Percentiles rank a stretch among this genome's conserved stretches.
These are phyloP conservation scores for Rhyacophila brunnea DNA, from an alignment of 1,140 invertebrate genomes.

Conservation along the genomic window DNA sequence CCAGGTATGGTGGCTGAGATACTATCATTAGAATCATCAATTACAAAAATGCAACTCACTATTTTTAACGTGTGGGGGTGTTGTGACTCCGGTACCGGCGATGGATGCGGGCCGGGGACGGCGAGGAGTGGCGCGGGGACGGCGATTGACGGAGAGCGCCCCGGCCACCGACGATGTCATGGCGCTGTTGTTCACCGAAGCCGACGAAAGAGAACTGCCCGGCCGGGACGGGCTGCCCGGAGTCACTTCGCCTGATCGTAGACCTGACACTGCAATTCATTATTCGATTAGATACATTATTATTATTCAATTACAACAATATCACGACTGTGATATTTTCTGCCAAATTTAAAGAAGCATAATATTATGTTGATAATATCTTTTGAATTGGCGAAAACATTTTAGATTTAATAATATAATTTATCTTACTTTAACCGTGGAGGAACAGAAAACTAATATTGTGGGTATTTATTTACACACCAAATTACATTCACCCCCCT, in stretches of 20 bases:
- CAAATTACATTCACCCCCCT: too few species aligned
- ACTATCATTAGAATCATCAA: background rate
- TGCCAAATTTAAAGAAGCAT: too few species aligned
- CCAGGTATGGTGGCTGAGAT: too few species aligned
- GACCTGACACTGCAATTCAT: conserved; percentile 45
- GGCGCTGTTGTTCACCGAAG: conserved; percentile 36
- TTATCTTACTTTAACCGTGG: too few species aligned
- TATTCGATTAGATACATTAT: too few species aligned
- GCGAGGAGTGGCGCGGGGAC: conserved; percentile 60
- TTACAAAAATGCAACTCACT: conserved; percentile 13
- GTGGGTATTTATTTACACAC: too few species aligned
- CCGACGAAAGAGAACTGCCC: conserved; percentile 70
- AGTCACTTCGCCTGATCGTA: conserved; percentile 69
- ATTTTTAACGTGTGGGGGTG: conserved; percentile 39
- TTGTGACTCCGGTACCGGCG: conserved; percentile 77
- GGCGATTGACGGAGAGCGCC: conserved; percentile 56
- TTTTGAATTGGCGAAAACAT: too few species aligned
- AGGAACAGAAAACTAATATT: too few species aligned
- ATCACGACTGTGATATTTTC: too few species aligned
- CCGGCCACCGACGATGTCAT: conserved; percentile 35
- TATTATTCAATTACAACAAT: too few species aligned
- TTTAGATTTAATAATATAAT: too few species aligned
- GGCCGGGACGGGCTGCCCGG: conserved; percentile 75
- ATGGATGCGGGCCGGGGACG: conserved; percentile 80
- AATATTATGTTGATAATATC: too few species aligned